Evolutionary conservation across 1,140 invertebrate species (phyloP).

Genomic region (Palaemon carinicauda): DNA sequence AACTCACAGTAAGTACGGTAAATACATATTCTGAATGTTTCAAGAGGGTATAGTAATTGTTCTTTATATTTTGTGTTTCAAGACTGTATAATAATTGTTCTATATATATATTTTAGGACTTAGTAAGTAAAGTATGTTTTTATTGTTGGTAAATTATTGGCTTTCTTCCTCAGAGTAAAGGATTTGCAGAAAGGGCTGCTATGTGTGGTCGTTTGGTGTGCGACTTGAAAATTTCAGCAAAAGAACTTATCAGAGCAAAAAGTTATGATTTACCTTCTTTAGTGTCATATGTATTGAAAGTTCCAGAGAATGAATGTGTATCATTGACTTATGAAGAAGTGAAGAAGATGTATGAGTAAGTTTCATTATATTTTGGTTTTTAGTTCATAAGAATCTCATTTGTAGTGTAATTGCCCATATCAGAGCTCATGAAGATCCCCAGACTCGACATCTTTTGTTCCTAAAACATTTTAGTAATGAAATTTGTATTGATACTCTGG

Average conservation of each 20-base stretch:
- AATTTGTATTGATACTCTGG: too few species aligned
- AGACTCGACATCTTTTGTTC: too few species aligned
- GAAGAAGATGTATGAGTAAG: slow-evolving; percentile 68
- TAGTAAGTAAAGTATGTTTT: not conserved
- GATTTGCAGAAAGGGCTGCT: slow-evolving; percentile 68
- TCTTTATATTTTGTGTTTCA: too few species aligned
- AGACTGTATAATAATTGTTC: too few species aligned
- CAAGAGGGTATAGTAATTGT: not conserved
- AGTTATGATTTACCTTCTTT: slow-evolving; percentile 92
- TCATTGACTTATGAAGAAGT: slow-evolving; percentile 78
- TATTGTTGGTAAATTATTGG: slow-evolving; percentile 63
- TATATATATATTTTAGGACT: not conserved
- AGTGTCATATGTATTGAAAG: slow-evolving; percentile 65
- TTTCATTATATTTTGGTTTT: too few species aligned
- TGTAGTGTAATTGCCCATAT: too few species aligned
- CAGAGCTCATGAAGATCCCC: too few species aligned
- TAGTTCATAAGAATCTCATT: too few species aligned
- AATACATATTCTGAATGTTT: slow-evolving; percentile 51
- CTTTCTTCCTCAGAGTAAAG: slow-evolving; percentile 63
- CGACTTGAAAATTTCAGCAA: slow-evolving; percentile 91
- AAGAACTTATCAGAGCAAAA: slow-evolving; percentile 88
- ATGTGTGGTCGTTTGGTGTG: slow-evolving; percentile 87
- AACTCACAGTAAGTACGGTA: slow-evolving; percentile 69
- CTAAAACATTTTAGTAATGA: too few species aligned
- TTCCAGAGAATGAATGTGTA: slow-evolving; percentile 75